phyloP scores from a whole-genome alignment of 2,888 invertebrate genomes.

The Chorisops tibialis region DNA sequence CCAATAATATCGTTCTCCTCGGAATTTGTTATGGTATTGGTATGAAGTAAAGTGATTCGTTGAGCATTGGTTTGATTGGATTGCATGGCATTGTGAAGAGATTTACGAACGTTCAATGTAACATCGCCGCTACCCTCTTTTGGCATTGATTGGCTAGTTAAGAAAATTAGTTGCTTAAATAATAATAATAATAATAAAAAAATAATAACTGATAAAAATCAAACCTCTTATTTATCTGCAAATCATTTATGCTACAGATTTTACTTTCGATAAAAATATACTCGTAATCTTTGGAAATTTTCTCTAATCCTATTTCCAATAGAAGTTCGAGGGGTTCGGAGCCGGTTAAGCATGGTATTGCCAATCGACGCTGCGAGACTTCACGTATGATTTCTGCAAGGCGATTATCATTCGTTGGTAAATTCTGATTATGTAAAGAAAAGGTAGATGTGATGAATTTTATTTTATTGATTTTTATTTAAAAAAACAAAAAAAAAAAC shows the following conservation, averaged over 20 bases:
- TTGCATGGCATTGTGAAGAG: slow-evolving; percentile 44
- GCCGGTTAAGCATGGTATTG: slow-evolving; percentile 49
- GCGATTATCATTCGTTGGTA: slow-evolving; percentile 49
- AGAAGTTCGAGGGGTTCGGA: slow-evolving; percentile 50
- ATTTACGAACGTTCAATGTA: slow-evolving; percentile 44
- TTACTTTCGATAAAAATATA: slow-evolving; percentile 49
- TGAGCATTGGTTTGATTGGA: slow-evolving; percentile 34
- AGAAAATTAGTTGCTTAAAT: neutral
- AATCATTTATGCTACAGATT: slow-evolving; percentile 44
- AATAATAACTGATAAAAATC: neutral
- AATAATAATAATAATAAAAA: neutral
- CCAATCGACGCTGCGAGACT: slow-evolving; percentile 48
- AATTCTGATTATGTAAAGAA: slow-evolving; percentile 41
- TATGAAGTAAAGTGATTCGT: slow-evolving; percentile 46
- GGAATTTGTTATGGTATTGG: slow-evolving; percentile 34
- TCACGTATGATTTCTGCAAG: slow-evolving; percentile 50
- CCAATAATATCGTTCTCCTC: slow-evolving; percentile 38
- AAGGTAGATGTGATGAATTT: neutral
- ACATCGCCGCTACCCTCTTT: neutral
- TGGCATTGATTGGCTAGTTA: neutral
- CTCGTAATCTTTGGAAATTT: slow-evolving; percentile 49
- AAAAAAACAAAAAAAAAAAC: neutral
- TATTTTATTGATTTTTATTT: neutral
- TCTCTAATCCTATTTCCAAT: slow-evolving; percentile 52
- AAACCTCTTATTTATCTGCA: slow-evolving; percentile 32